Evolutionary conservation across 2,888 invertebrate genomes (phyloP).

Genomic region (Caenorhabditis angaria): DNA sequence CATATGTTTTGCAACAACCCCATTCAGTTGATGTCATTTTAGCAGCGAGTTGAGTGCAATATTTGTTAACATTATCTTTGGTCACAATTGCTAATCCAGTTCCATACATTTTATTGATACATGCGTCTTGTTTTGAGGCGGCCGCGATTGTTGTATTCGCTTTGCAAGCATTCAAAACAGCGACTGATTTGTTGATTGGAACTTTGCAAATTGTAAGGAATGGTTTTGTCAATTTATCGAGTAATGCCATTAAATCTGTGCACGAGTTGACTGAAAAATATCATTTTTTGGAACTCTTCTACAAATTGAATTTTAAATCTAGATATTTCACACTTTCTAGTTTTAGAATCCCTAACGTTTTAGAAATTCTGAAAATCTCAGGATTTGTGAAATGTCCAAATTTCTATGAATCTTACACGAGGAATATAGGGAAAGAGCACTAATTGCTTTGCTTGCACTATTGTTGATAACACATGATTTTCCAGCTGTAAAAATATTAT

Average conservation of each 20-base stretch:
- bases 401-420: conserved; percentile 16
- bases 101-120: conserved; percentile 26
- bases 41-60: background rate
- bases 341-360: too few relatives aligned
- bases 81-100: conserved; percentile 23
- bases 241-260: conserved; percentile 17
- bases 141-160: conserved; percentile 18
- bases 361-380: too few relatives aligned
- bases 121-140: conserved; percentile 26
- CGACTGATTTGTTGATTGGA: conserved; percentile 6
- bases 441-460: conserved; percentile 33
- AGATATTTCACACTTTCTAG: too few relatives aligned
- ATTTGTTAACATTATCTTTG: conserved; percentile 27
- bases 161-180: conserved; percentile 25
- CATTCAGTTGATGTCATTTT: conserved; percentile 21
- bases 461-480: conserved; percentile 33
- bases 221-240: conserved; percentile 18
- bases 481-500: conserved; percentile 13
- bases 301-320: too few relatives aligned
- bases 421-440: conserved; percentile 26
- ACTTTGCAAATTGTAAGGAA: conserved; percentile 14
- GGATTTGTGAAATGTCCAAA: too few relatives aligned
- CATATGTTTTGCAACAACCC: conserved; percentile 26
- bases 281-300: background rate
- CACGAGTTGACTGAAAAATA: conserved; percentile 21